Conservation (phyloP, 2,797 vertebrate genomes). For the Malacoraja senta region DNA sequence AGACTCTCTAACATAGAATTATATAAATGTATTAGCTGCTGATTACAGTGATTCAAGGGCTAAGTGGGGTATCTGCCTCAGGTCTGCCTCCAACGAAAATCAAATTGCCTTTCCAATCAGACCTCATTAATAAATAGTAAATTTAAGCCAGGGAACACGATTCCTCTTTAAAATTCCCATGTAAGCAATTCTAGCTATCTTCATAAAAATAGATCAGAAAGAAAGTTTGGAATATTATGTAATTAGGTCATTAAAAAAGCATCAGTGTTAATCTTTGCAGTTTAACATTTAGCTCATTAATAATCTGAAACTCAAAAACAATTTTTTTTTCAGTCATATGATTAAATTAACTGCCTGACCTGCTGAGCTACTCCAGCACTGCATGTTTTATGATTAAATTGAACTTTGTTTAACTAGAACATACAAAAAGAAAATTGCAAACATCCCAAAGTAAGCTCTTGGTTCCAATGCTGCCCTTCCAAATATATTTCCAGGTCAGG, state of each 20-base stretch:
- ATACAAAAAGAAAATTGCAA: background rate
- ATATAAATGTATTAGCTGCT: background rate
- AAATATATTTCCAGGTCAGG: too few relatives aligned
- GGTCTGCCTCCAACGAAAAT: background rate
- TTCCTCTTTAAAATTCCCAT: constrained; percentile 5
- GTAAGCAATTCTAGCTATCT: background rate
- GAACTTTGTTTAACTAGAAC: background rate
- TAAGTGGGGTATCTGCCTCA: background rate
- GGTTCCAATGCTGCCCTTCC: too few relatives aligned
- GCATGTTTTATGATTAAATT: background rate
- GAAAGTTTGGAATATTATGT: background rate
- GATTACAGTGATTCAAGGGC: too few relatives aligned
- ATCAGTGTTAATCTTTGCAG: background rate
- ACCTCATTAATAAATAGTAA: background rate
- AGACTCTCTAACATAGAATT: background rate
- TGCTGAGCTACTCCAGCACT: too few relatives aligned
- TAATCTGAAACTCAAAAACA: background rate
- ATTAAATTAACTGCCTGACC: background rate
- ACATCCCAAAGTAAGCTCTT: background rate
- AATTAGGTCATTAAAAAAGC: background rate
- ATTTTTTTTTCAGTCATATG: background rate
- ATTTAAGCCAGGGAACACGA: background rate
- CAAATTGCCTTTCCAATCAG: background rate
- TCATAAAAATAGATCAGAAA: background rate
- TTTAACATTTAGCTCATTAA: background rate